Percentiles rank a stretch among this genome's conserved stretches.
Evolutionary conservation across 1,140 invertebrate species (phyloP).

Genomic region (Sycophila sp.): DNA sequence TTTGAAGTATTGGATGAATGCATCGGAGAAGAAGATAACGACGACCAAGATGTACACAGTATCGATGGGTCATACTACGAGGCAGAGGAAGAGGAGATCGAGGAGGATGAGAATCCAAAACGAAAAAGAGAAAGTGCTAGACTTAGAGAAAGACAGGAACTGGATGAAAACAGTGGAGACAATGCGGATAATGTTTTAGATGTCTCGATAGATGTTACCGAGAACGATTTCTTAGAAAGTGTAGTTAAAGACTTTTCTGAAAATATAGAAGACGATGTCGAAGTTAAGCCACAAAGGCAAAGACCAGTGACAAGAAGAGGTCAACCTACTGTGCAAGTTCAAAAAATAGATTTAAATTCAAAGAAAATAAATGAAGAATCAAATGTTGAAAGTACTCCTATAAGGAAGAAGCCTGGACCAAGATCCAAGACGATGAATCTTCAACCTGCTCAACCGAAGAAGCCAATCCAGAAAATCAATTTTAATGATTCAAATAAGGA

Average conservation of each 20-base stretch:
- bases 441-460: background rate
- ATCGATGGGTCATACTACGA: constrained; percentile 10
- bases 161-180: constrained; percentile 33
- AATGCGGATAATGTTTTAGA: constrained; percentile 34
- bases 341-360: background rate
- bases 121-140: background rate
- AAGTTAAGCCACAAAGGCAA: background rate
- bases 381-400: background rate
- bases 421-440: constrained; percentile 30
- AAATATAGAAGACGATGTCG: constrained; percentile 10
- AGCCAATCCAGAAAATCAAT: constrained; percentile 28
- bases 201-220: constrained; percentile 28
- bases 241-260: constrained; percentile 17
- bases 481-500: constrained; percentile 36
- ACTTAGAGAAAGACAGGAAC: background rate
- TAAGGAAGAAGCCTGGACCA: constrained; percentile 32
- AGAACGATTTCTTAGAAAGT: constrained; percentile 32
- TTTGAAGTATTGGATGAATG: constrained; percentile 54
- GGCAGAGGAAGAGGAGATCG: background rate
- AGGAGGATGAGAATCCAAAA: constrained; percentile 6
- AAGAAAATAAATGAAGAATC: background rate
- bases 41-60: constrained; percentile 17
- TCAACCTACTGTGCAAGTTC: constrained; percentile 21
- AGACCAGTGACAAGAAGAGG: background rate
- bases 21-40: constrained; percentile 46